Conservation (phyloP, 1,140 invertebrate species). For the Bombyx mori region DNA sequence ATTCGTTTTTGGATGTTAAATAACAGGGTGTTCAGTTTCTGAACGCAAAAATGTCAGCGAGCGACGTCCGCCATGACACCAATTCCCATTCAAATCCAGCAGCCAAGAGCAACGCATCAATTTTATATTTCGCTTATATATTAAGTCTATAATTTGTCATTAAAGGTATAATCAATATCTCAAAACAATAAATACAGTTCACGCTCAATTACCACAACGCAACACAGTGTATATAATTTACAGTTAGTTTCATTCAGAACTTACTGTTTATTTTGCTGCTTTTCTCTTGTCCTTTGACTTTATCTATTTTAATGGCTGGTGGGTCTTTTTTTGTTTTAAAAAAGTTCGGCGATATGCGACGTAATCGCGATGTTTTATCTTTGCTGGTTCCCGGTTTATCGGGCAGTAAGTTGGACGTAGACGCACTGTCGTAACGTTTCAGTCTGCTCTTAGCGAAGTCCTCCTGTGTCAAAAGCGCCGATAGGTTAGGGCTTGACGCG, state of each 20-base stretch:
- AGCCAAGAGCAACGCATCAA: no score
- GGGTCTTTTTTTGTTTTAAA: slow-evolving; percentile 39
- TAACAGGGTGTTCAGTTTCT: no score
- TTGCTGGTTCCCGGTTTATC: slow-evolving; percentile 16
- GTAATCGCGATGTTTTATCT: slow-evolving; percentile 30
- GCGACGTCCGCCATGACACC: no score
- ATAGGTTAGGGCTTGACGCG: slow-evolving; percentile 52
- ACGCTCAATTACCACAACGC: no score
- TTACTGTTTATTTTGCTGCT: slow-evolving; percentile 45
- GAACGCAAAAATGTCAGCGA: no score
- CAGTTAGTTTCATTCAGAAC: slow-evolving; percentile 6
- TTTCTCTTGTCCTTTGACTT: slow-evolving; percentile 25
- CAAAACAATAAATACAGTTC: no score
- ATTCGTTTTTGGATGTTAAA: no score
- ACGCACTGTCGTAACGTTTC: slow-evolving; percentile 41
- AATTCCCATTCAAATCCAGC: no score
- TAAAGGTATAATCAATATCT: no score
- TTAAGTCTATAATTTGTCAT: no score
- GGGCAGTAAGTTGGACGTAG: slow-evolving; percentile 40
- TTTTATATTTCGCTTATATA: no score
- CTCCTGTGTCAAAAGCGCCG: slow-evolving; percentile 24
- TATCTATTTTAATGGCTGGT: slow-evolving; percentile 23
- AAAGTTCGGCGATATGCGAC: slow-evolving; percentile 42
- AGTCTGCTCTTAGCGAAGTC: slow-evolving; percentile 31
- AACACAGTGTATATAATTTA: no score